Base-by-base conservation (phyloP, 2,113 vertebrate species). In the Taurulus bubalis region DNA sequence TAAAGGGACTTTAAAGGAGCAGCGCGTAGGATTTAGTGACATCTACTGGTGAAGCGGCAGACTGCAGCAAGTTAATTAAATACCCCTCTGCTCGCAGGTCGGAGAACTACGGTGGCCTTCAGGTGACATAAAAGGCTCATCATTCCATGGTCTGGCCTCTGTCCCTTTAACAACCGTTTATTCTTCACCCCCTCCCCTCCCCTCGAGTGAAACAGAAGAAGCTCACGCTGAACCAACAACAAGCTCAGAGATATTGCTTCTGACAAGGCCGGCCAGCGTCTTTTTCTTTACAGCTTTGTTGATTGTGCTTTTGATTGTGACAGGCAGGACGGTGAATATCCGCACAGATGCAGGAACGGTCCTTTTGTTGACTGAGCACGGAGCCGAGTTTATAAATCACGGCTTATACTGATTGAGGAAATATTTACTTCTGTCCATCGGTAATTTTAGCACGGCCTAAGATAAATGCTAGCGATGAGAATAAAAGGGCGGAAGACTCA, bases 231-330 rank as follows among this genome's bases (percentile, higher is more conserved):
- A 75, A 18, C 51, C 71, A 14, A 79, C 84, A 59, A 60, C 67
- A 62, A 18, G 22, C 74, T 69, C 36, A 49, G 47, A 45, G 8
- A 76, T 34, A 75, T 11, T 56, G 49, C 22, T 14, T 67, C 30
- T 47, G 65, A 79, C 42, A 38, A 71, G 38, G 8, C 38, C 38
- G 1, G 70, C 63, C 70, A 70, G 42, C 79, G 12, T 73, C 47
- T 30, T 2, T 47, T 67, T 56, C 22, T 53, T 38, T 70, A 4
- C 59, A 15, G n/a, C 77, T 87, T 30, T 67, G 28, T 63, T 58
- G 68, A 79, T 79, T 83, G 56, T 72, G 75, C n/a, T 67, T 28
- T 63, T 58, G 71, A 79, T 79, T 82, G 56, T 72, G 75, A 77
- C 60, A 34, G 60, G 49, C 77, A 72, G 68, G 26, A 71, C 28